Evolutionary conservation across 2,888 invertebrate species (phyloP).

Genomic region (Luperina testacea): DNA sequence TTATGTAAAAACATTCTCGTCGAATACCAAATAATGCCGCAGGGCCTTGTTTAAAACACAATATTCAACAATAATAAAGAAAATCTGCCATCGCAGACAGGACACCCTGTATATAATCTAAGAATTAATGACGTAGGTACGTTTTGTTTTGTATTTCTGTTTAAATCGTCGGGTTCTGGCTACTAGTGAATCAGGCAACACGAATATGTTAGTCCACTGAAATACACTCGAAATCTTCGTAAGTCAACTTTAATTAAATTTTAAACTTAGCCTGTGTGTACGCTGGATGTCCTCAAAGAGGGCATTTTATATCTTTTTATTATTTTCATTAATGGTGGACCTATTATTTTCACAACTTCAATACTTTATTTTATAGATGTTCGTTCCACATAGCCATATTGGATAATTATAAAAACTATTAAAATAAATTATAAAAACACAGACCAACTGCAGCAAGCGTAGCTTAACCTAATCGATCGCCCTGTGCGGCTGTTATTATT

Average conservation of each 20-base stretch:
- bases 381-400: background rate
- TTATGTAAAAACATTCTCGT: background rate
- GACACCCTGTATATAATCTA: constrained; percentile 13
- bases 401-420: background rate
- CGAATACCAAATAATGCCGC: background rate
- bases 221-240: background rate
- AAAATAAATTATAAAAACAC: too few species aligned
- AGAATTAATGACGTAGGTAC: background rate
- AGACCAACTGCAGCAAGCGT: too few species aligned
- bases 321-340: background rate
- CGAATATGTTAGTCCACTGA: background rate
- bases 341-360: background rate
- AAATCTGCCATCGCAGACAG: background rate
- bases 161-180: constrained; percentile 3
- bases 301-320: background rate
- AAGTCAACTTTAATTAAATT: constrained; percentile 35
- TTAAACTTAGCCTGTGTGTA: background rate
- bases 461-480: too few species aligned
- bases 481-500: too few species aligned
- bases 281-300: background rate
- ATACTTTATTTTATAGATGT: background rate
- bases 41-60: background rate
- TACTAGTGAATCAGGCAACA: constrained; percentile 15
- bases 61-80: background rate
- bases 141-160: constrained; percentile 12